These are phyloP conservation scores for Synanthedon myopaeformis DNA, from an alignment of 2,888 invertebrate species.

Conservation along the genomic window DNA sequence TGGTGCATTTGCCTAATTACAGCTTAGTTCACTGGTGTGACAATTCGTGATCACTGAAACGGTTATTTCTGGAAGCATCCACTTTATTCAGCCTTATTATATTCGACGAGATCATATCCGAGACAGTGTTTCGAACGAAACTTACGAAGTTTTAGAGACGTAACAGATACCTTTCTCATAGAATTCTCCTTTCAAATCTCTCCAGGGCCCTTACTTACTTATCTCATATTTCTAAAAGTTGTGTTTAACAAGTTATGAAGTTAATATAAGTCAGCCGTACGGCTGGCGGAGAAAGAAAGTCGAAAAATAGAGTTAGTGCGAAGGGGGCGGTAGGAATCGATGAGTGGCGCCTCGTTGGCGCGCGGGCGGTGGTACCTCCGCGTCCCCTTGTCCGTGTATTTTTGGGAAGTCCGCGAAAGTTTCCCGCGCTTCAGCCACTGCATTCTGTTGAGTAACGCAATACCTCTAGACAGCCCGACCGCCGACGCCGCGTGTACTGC, in stretches of 20 bases:
- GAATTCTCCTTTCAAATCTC: constrained; percentile 32
- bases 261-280: constrained; percentile 54
- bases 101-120: constrained; percentile 22
- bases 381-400: constrained; percentile 24
- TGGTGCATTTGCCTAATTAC: constrained; percentile 66
- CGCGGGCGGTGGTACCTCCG: constrained; percentile 13
- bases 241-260: constrained; percentile 59
- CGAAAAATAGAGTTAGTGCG: constrained; percentile 48
- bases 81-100: constrained; percentile 29
- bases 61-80: constrained; percentile 42
- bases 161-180: constrained; percentile 16
- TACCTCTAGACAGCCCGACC: constrained; percentile 11
- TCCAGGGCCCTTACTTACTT: constrained; percentile 37
- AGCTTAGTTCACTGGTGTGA: constrained; percentile 53
- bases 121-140: constrained; percentile 13
- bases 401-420: constrained; percentile 27
- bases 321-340: constrained; percentile 38
- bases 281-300: constrained; percentile 43
- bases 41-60: constrained; percentile 56
- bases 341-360: constrained; percentile 39
- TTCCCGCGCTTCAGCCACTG: constrained; percentile 12
- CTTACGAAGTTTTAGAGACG: not conserved
- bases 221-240: constrained; percentile 57
- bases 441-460: constrained; percentile 11
- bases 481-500: constrained; percentile 9